Evolutionary conservation across 2,797 vertebrate species (phyloP), one percentile per base, ranked within the genome.

Genomic region (Pseudomugil tenellus): DNA sequence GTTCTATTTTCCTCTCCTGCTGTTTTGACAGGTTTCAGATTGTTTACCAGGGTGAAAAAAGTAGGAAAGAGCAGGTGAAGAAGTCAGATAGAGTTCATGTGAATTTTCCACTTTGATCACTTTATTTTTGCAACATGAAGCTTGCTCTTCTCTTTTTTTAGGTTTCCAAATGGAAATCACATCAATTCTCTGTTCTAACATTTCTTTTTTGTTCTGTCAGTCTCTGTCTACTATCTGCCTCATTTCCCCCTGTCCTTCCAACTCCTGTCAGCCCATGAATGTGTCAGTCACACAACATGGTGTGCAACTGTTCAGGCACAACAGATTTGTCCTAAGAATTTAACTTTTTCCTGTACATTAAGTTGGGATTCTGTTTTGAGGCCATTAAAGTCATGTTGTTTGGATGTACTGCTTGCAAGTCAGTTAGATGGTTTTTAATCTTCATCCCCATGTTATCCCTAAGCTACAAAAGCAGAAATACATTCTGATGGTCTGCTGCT

Each of bases 71-170:
- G 75, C 35, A 76, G 71, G 74, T 81, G 78, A 70, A 80, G n/a
- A 72, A 85, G 88, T 88, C 84, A 88, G 37, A 63, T 28, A 82
- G 81, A 85, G 86, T 89, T 90, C 80, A 87, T 82, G 72, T 46
- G 63, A 76, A 78, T 72, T 59, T 72, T 65, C 28, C 23, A 55
- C 81, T 87, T 85, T 87, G 80, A 89, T 71, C 35, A 54, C 34
- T 56, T 32, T 80, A 70, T 82, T 83, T 73, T 65, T 19, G 35
- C 59, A 52, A 63, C 58, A 54, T 64, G 62, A 76, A 68, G 62
- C 41, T 37, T 61, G 52, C 6, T 80, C 32, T 79, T 66, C 56
- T 77, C 67, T 53, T 77, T 80, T 54, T 55, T 26, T 39, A 39
- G 46, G 49, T 58, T 66, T 73, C 54, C 65, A 69, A 69, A 80